Base-by-base conservation (phyloP, 2,113 vertebrate genomes). In the Microtus richardsoni region DNA sequence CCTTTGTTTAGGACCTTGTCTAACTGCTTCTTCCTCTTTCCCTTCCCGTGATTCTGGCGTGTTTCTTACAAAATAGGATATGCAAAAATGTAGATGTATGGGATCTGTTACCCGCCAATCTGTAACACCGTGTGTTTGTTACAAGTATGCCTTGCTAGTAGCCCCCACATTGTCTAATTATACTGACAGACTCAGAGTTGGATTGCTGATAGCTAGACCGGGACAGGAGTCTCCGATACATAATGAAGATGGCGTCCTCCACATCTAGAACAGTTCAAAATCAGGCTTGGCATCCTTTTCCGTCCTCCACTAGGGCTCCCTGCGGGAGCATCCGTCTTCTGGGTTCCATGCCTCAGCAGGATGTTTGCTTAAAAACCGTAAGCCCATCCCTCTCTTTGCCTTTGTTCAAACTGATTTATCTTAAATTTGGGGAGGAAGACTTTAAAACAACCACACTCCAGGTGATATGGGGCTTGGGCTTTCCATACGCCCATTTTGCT, bases 141-240 rank as follows among this genome's bases (percentile, higher is more conserved):
- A 11, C 4, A 10, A 87, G 79, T 62, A 22, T 22, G 3, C 8
- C 19, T 66, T 71, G 82, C 62, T 83, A 44, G 74, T 12, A 73
- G 47, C 0, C 9, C 11, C n/a, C 8, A 54, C 24, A 13, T 39
- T 64, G 24, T 80, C 52, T 52, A 80, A 68, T 78, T 86, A 80
- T 19, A 92, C 36, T 71, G 11, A 33, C 1, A 0, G 41, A 5
- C 17, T 83, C 26, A 7, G 54, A 62, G 13, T 83, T 83, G 41
- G 22, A 28, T 5, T 1, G 14, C 26, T 41, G n/a, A 62, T 3
- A 41, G 39, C 3, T 0, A 11, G 28, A 21, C 33, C 12, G 8
- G 41, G 39, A 85, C 62, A 44, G n/a, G 24, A 62, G 24, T 14
- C 58, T 41, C n/a, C 28, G 13, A 30, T 26, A 77, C 7, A 30